These are phyloP conservation scores for Thereuonema tuberculata DNA, from an alignment of 1,140 invertebrate genomes.

Conservation along the genomic window DNA sequence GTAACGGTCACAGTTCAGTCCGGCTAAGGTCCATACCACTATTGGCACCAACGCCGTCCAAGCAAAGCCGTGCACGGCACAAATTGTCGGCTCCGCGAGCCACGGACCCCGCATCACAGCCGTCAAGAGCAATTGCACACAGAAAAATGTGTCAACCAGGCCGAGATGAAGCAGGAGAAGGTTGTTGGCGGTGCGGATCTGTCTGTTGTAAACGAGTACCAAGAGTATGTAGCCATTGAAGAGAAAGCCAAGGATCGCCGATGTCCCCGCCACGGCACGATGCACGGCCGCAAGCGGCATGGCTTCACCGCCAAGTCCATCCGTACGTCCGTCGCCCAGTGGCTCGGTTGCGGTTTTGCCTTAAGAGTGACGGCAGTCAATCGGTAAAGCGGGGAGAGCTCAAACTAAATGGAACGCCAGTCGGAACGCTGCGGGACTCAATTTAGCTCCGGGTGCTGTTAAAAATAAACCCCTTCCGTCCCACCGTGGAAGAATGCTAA, in stretches of 20 bases:
- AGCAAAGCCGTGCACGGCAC: conserved; percentile 45
- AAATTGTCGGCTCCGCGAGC: conserved; percentile 23
- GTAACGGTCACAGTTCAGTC: conserved; percentile 60
- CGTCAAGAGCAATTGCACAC: conserved; percentile 42
- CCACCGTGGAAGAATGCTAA: too few species aligned
- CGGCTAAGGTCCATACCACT: conserved; percentile 61
- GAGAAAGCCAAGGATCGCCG: conserved; percentile 13
- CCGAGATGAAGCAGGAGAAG: conserved; percentile 54
- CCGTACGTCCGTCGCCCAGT: too few species aligned
- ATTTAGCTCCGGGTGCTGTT: too few species aligned
- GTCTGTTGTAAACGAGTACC: conserved; percentile 17
- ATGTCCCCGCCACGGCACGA: neutral
- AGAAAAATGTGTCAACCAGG: conserved; percentile 47
- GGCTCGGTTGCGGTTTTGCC: too few species aligned
- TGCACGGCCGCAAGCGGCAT: neutral
- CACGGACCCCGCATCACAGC: conserved; percentile 20
- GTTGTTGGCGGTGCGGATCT: conserved; percentile 49
- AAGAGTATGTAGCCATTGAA: conserved; percentile 20
- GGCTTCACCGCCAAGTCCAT: neutral
- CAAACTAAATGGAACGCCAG: too few species aligned
- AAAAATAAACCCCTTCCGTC: too few species aligned
- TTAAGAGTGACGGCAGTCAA: too few species aligned
- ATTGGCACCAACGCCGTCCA: conserved; percentile 54
- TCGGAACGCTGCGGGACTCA: too few species aligned
- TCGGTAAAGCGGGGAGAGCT: too few species aligned